A percentile compares a stretch with the other conserved stretches of the same genome.
Conservation (phyloP, 2,888 invertebrate species). For the Noctua janthe region DNA sequence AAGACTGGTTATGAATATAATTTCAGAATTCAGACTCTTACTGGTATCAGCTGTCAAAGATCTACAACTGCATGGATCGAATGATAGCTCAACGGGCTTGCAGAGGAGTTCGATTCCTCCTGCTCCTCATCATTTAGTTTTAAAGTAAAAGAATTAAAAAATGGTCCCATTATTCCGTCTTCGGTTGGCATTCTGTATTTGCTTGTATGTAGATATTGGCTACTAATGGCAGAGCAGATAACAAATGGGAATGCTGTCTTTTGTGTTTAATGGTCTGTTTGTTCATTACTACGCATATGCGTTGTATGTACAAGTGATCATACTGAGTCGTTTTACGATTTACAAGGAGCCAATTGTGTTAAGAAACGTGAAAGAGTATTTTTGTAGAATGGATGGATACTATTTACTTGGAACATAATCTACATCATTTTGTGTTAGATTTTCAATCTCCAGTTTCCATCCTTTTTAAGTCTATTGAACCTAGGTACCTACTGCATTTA, state of each 20-base stretch:
- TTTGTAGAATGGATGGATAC: background rate
- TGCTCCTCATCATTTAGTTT: background rate
- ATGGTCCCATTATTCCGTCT: background rate
- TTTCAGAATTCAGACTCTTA: background rate
- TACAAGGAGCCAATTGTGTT: background rate
- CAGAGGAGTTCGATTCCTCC: background rate
- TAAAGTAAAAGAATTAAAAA: background rate
- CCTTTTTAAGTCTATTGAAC: background rate
- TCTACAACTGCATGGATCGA: background rate
- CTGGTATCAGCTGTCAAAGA: background rate
- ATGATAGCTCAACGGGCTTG: background rate
- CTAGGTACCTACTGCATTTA: background rate
- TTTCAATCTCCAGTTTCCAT: background rate
- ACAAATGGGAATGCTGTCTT: conserved; percentile 61
- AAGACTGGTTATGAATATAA: background rate
- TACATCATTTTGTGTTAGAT: background rate
- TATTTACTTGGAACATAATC: background rate
- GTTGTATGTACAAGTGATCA: conserved; percentile 46
- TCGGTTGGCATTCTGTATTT: conserved; percentile 38
- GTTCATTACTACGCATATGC: conserved; percentile 38
- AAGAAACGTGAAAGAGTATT: background rate
- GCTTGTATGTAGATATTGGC: conserved; percentile 24
- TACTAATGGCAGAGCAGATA: conserved; percentile 55
- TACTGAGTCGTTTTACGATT: conserved; percentile 10
- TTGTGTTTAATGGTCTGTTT: conserved; percentile 58